These are phyloP conservation scores for Ceyx melanurus DNA, from an alignment of 2,113 vertebrate genomes.

Conservation along the genomic window DNA sequence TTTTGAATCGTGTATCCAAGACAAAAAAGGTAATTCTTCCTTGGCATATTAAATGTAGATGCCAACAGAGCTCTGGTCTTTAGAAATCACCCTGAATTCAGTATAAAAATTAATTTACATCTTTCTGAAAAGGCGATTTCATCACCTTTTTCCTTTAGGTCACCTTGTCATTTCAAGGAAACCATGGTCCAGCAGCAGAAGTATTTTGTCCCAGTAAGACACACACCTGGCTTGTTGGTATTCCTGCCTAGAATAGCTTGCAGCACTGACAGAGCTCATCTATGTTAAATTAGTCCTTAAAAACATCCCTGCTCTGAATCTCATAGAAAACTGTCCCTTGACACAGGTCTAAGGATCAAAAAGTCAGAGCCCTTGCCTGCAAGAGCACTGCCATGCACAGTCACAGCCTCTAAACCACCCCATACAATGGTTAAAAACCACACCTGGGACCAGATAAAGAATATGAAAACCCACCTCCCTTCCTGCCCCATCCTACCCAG, in stretches of 20 bases:
- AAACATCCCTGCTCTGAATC: background rate
- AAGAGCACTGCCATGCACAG: background rate
- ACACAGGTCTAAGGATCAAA: background rate
- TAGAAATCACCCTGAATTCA: background rate
- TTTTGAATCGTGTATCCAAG: constrained; percentile 42
- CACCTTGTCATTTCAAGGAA: constrained; percentile 13
- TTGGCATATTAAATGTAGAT: background rate
- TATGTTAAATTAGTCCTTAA: constrained; percentile 16
- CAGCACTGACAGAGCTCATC: constrained; percentile 22
- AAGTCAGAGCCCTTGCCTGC: background rate
- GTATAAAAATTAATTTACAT: background rate
- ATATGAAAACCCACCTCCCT: background rate
- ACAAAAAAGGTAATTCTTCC: constrained; percentile 40
- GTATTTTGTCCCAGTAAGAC: background rate
- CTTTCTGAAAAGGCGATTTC: background rate
- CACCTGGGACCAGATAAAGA: background rate
- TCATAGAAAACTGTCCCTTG: background rate
- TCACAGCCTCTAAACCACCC: background rate
- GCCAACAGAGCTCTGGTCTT: background rate
- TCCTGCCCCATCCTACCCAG: background rate
- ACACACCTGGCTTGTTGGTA: background rate
- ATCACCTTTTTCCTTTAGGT: background rate
- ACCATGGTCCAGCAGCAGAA: background rate
- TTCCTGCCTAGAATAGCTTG: constrained; percentile 26
- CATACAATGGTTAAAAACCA: background rate